Base-by-base conservation (phyloP, 2,113 vertebrate genomes). In the Andinoacara biseriatus region DNA sequence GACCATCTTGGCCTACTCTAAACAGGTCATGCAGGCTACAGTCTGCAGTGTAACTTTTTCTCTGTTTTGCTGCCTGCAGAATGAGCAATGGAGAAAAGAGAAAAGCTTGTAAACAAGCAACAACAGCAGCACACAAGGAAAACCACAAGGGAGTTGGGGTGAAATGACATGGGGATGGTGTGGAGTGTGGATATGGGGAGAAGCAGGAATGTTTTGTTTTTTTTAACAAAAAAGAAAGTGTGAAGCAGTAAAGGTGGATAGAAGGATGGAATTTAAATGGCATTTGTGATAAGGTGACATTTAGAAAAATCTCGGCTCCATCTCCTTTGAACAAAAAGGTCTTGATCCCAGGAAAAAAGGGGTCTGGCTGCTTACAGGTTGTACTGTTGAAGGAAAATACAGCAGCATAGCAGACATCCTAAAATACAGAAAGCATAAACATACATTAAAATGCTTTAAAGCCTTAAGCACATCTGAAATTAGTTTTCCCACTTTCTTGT, bases 271-370 rank as follows among this genome's bases (percentile, higher is more conserved):
- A 86, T 86, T 62, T 54, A 81, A 92, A 93, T 93, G 90, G 81
- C 86, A 90, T 90, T 93, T 94, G 61, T 80, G 83, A 91, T 90
- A 89, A 87, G 84, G 59, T 94, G 92, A 94, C 90, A 94, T 95
- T 95, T 94, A 82, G 61, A 85, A 69, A 78, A 85, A 91, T 90
- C 80, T 89, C 80, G 43, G 20, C 77, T 91, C 82, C 43, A 90
- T 90, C 89, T 78, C 65, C 54, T 79, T 81, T 87, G 49, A 86
- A 89, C 5, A 15, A n/a, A 83, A 89, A 90, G 60, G 80, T 86
- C 85, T 75, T 76, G 60, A 88, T 83, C 18, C 9, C 7, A 26
- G 62, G 63, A 80, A 26, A 54, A 76, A 57, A 74, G 38, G 8
- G 8, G 13, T 59, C 62, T 18, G 18, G 35, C n/a, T 67, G 31